Evolutionary conservation across 2,888 invertebrate species (phyloP).

Genomic region (Phanerotoma sp.): DNA sequence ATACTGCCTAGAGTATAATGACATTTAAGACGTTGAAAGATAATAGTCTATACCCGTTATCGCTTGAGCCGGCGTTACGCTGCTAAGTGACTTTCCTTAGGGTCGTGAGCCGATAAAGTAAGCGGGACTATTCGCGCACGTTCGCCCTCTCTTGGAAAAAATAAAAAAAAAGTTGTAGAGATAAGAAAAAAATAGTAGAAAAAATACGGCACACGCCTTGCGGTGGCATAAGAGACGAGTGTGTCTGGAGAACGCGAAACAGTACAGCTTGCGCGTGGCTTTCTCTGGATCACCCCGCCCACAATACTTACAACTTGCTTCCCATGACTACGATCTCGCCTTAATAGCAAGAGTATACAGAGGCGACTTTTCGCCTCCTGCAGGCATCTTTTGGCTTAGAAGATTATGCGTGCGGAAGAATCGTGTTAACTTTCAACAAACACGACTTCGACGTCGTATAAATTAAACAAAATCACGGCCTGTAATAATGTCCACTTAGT

Average conservation of each 20-base stretch:
- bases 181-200: slow-evolving; percentile 32
- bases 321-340: slow-evolving; percentile 35
- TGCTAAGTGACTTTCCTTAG: slow-evolving; percentile 10
- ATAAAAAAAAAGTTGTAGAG: neutral
- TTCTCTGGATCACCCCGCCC: slow-evolving; percentile 57
- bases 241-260: slow-evolving; percentile 25
- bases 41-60: slow-evolving; percentile 7
- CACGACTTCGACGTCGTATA: slow-evolving; percentile 5
- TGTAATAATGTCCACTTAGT: neutral
- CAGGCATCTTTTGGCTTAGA: slow-evolving; percentile 12
- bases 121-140: slow-evolving; percentile 17
- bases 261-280: slow-evolving; percentile 41
- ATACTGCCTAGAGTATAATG: slow-evolving; percentile 12
- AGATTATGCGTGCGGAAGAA: slow-evolving; percentile 10
- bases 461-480: slow-evolving; percentile 9
- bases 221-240: slow-evolving; percentile 46
- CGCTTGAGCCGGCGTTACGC: slow-evolving; percentile 1
- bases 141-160: slow-evolving; percentile 23
- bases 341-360: slow-evolving; percentile 22
- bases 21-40: slow-evolving; percentile 10
- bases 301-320: slow-evolving; percentile 41
- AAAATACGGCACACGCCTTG: slow-evolving; percentile 56
- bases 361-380: slow-evolving; percentile 5
- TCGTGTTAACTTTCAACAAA: slow-evolving; percentile 7
- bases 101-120: slow-evolving; percentile 15